Evolutionary conservation across 1,140 invertebrate species (phyloP), one percentile per base, ranked within the genome.

Genomic region (Drosophila nebulosa): DNA sequence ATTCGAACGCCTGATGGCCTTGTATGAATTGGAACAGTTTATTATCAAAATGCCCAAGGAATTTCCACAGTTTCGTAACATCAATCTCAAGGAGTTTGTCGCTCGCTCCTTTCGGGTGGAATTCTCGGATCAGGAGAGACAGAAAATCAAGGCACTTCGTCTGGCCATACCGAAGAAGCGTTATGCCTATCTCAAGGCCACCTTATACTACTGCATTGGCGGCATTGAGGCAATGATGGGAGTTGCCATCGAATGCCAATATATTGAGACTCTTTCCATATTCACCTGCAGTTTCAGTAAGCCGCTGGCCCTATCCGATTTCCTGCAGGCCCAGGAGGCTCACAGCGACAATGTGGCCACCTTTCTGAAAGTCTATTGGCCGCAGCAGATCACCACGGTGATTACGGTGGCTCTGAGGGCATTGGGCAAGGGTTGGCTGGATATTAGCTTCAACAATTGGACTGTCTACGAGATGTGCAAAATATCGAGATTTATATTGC

Each of bases 361-460:
- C 0, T 91, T 74, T 30, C 64, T 91, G 1, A 90, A 91, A 60
- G 69, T 77, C 3, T 71, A 69, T 12, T 91, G 90, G 90, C 83
- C 84, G 1, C 72, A 79, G 16, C 71, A 91, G 55, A 51, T 91
- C 9, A 79, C 78, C 7, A 26, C 58, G 0, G 78, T 74, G 16
- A 84, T 91, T 0, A 77, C 75, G 0, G n/a, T 86, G 16, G 70
- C 85, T 6, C 51, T 91, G 3, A 66, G 90, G 0, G 66, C 78
- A 0, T 18, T 84, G 39, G 90, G 90, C 7, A 91, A 91, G 52
- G 90, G 90, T 4, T 91, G 88, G 88, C 53, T 91, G 32, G 90
- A 91, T 27, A 89, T 91, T 7, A 55, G 70, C 0, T 58, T 91
- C 0, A 57, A 64, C 39, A 78, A 73, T 21, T 91, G 88, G 80